Conservation (phyloP, 2,888 invertebrate species). For the Drosophila villosipedis region DNA sequence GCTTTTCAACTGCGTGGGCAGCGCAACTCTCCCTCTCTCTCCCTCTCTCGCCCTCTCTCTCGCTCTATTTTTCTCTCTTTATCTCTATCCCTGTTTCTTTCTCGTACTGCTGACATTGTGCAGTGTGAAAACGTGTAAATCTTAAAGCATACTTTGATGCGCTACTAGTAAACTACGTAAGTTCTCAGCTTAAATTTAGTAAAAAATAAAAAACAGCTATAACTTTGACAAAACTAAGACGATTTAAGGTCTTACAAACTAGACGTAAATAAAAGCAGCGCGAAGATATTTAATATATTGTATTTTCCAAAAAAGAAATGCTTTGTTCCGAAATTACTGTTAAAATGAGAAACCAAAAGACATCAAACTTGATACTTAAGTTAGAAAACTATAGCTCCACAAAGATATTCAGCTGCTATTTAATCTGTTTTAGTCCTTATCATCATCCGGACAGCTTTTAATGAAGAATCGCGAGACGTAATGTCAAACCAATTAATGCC, state of each 20-base stretch:
- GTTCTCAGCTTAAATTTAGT: neutral
- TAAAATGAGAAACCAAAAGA: neutral
- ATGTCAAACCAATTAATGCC: neutral
- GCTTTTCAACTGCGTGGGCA: slow-evolving; percentile 30
- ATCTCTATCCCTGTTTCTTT: neutral
- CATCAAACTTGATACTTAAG: neutral
- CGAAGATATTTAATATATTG: neutral
- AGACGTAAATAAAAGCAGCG: neutral
- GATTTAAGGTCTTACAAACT: too few relatives aligned
- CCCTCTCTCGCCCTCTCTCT: neutral
- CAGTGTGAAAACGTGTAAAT: slow-evolving; percentile 4
- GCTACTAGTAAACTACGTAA: neutral
- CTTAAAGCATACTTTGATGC: slow-evolving; percentile 3
- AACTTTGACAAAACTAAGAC: too few relatives aligned
- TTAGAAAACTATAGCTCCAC: too few relatives aligned
- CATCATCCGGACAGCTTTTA: neutral
- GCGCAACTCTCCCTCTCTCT: neutral
- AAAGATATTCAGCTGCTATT: neutral
- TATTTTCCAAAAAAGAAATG: neutral
- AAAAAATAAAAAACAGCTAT: too few relatives aligned
- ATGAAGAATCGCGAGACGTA: neutral
- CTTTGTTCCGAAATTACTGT: neutral
- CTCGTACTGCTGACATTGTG: slow-evolving; percentile 12
- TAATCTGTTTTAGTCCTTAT: neutral
- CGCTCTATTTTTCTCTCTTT: neutral